Conservation (phyloP, 1,140 invertebrate species). For the Gonatopus flavifemur region DNA sequence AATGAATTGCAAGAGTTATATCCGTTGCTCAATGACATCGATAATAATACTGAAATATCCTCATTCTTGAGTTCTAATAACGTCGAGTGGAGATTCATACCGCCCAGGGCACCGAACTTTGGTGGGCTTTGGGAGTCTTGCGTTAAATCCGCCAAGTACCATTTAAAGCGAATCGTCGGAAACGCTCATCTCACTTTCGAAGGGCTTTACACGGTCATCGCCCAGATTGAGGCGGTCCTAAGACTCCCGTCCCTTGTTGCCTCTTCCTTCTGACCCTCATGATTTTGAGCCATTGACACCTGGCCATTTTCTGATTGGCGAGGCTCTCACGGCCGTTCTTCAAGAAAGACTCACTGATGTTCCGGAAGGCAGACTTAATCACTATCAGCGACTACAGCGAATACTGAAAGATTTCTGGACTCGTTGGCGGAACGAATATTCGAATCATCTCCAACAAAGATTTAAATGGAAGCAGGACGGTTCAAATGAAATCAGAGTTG, state of each 20-base stretch:
- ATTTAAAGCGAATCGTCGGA: no score
- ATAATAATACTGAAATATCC: no score
- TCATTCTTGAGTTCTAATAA: no score
- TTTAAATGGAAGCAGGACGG: background rate
- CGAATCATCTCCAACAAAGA: background rate
- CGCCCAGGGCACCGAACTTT: no score
- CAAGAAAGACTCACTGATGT: background rate
- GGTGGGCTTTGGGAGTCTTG: no score
- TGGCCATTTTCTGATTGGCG: constrained; percentile 27
- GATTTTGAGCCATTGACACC: constrained; percentile 33
- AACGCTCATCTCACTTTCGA: no score
- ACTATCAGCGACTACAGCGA: background rate
- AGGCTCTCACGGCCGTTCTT: background rate
- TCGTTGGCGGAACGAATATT: background rate
- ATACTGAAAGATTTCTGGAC: background rate
- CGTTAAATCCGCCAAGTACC: no score
- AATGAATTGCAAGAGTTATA: no score
- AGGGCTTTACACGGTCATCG: constrained; percentile 18
- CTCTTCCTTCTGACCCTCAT: constrained; percentile 17
- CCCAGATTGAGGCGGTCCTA: constrained; percentile 20
- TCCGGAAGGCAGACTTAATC: background rate
- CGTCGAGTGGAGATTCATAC: no score
- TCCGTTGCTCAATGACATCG: no score
- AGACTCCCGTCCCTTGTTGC: constrained; percentile 23
- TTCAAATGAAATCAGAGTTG: background rate